Evolutionary conservation across 2,888 invertebrate species (phyloP), one percentile per base, ranked within the genome.

Genomic region (Mythimna ferrago): DNA sequence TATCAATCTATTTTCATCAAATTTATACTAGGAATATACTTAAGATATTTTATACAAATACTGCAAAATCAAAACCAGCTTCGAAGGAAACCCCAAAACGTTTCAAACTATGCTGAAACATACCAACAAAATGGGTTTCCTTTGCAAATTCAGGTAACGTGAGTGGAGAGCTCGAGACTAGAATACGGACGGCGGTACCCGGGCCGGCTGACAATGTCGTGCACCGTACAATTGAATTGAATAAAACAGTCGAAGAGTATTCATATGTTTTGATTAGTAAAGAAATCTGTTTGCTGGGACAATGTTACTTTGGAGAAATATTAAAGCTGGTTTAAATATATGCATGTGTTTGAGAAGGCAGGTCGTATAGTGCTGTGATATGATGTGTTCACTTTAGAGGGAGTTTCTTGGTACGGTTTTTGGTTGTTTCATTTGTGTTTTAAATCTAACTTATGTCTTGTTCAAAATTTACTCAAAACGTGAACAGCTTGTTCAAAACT

Each of bases 181-280:
- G 87, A 87, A 88, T 89, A 88, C 54, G 87, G 82, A 76, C 77
- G 70, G 70, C 66, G 81, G 85, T 81, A 73, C 81, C 85, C 81
- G 78, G 74, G 57, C 78, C 71, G 72, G 71, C 85, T 84, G 87
- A 88, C 89, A 86, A 84, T 85, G 83, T 81, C 83, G 82, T 82
- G 84, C 76, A 83, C 80, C 83, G 84, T 83, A 83, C 86, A 88
- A 88, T 89, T 89, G 86, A 88, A 87, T 89, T 88, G 89, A 88
- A 90, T 90, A 89, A 90, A 89, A 90, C 85, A 90, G 88, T 89
- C 87, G 81, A 78, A 80, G 64, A 82, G 86, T 86, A 88, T 87
- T 84, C 83, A 88, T 88, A 85, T 81, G 87, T 85, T 85, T 83
- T 86, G 86, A 87, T 85, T 86, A 86, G 86, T 77, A 76, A 82